Conservation (phyloP, 2,888 invertebrate genomes). For the Nemotelus pantherinus region DNA sequence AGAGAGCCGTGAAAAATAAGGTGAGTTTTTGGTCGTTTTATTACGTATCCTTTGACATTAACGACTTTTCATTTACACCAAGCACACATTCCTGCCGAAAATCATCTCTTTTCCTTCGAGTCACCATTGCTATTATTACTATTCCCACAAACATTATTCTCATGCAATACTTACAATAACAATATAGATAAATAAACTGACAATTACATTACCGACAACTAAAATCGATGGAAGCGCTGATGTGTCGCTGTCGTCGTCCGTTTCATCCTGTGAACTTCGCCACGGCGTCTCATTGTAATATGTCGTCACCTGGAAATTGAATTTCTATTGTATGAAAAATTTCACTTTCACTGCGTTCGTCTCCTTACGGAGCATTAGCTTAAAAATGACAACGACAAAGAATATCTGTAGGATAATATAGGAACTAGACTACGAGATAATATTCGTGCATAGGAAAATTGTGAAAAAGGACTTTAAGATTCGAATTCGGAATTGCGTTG, state of each 20-base stretch:
- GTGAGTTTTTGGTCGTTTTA: too few species aligned
- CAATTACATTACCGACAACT: slow-evolving; percentile 76
- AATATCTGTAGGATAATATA: not conserved
- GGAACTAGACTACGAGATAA: too few species aligned
- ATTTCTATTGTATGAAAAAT: slow-evolving; percentile 32
- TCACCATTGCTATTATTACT: not conserved
- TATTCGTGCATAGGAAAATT: too few species aligned
- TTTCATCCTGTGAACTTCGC: slow-evolving; percentile 48
- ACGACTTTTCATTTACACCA: too few species aligned
- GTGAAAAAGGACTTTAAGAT: too few species aligned
- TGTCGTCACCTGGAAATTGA: slow-evolving; percentile 61
- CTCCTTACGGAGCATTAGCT: not conserved
- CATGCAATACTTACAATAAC: slow-evolving; percentile 51
- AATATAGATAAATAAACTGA: slow-evolving; percentile 58
- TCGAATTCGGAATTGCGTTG: too few species aligned
- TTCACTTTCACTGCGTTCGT: not conserved
- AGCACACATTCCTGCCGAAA: too few species aligned
- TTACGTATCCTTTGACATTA: too few species aligned
- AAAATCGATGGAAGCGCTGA: slow-evolving; percentile 83
- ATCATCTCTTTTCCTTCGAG: not conserved
- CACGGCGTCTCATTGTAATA: slow-evolving; percentile 64
- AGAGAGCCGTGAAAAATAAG: too few species aligned
- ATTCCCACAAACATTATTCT: too few species aligned
- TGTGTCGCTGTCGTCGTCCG: slow-evolving; percentile 74
- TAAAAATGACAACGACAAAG: not conserved